Evolutionary conservation across 1,140 invertebrate species (phyloP).

Genomic region (Pygmarrhopalites habei): DNA sequence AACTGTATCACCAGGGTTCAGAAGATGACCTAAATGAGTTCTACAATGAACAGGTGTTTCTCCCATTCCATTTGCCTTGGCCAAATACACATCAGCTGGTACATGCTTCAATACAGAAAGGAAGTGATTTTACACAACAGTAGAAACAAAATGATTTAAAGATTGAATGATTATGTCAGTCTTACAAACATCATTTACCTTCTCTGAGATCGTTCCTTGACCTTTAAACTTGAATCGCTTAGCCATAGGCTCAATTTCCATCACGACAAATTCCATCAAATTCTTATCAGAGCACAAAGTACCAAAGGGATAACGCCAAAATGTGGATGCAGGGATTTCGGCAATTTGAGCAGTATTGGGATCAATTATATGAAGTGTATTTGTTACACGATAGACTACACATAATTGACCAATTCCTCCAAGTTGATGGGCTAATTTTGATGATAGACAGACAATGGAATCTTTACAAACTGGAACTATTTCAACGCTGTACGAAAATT

Average conservation of each 20-base stretch:
- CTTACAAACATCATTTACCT: conserved; percentile 46
- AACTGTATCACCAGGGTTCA: conserved; percentile 87
- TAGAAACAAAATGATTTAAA: conserved; percentile 1
- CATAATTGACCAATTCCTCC: conserved; percentile 90
- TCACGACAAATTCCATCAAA: conserved; percentile 85
- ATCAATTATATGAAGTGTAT: conserved; percentile 87
- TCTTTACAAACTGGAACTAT: conserved; percentile 96
- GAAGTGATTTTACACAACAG: neutral
- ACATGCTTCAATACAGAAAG: conserved; percentile 57
- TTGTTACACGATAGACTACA: conserved; percentile 81
- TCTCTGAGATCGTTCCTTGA: conserved; percentile 74
- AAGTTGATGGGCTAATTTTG: conserved; percentile 75
- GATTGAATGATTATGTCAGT: neutral
- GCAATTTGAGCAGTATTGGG: conserved; percentile 84
- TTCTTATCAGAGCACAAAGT: conserved; percentile 84
- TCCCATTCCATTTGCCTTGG: conserved; percentile 74
- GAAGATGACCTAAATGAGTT: conserved; percentile 88
- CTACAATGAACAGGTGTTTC: conserved; percentile 75
- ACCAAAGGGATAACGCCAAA: conserved; percentile 79
- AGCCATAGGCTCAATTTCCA: conserved; percentile 81
- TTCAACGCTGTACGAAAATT: conserved; percentile 84
- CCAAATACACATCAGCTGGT: conserved; percentile 88
- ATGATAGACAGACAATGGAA: conserved; percentile 86
- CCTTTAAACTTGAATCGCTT: conserved; percentile 72
- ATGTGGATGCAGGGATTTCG: conserved; percentile 70